These are phyloP conservation scores for Philopedon plagiatum DNA, from an alignment of 2,888 invertebrate genomes.

Conservation along the genomic window DNA sequence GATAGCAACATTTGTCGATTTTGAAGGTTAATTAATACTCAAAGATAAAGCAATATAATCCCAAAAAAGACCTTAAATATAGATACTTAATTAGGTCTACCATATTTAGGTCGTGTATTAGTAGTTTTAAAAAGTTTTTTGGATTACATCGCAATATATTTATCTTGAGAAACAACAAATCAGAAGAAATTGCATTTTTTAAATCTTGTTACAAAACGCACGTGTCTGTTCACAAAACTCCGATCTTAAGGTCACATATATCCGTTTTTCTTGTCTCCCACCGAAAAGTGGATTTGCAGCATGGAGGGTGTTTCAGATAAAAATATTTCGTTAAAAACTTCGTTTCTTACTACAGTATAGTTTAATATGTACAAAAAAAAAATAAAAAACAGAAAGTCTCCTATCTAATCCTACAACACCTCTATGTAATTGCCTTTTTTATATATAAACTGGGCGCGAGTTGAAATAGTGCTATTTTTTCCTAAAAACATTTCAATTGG, in stretches of 20 bases:
- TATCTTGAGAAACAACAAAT: no score
- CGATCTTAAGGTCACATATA: background rate
- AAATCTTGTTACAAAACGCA: no score
- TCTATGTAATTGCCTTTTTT: slow-evolving; percentile 36
- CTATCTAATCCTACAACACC: slow-evolving; percentile 42
- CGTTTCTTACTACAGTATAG: slow-evolving; percentile 36
- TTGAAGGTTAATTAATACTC: no score
- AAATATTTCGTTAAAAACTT: slow-evolving; percentile 51
- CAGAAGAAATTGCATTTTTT: no score
- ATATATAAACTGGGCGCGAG: slow-evolving; percentile 28
- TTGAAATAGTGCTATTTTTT: background rate
- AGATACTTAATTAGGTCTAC: no score
- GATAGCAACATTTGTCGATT: no score
- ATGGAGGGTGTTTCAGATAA: slow-evolving; percentile 57
- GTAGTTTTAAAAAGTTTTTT: no score
- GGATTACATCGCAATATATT: no score
- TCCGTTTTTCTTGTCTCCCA: slow-evolving; percentile 9
- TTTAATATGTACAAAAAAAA: slow-evolving; percentile 54
- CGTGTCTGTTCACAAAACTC: no score
- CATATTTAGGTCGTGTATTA: no score
- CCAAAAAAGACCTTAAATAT: no score
- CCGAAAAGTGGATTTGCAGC: slow-evolving; percentile 6
- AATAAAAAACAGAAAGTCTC: slow-evolving; percentile 41
- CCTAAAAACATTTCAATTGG: background rate
- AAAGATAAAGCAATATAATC: no score